These are phyloP conservation scores for Gadus chalcogrammus DNA, from an alignment of 2,113 vertebrate genomes.

Conservation along the genomic window DNA sequence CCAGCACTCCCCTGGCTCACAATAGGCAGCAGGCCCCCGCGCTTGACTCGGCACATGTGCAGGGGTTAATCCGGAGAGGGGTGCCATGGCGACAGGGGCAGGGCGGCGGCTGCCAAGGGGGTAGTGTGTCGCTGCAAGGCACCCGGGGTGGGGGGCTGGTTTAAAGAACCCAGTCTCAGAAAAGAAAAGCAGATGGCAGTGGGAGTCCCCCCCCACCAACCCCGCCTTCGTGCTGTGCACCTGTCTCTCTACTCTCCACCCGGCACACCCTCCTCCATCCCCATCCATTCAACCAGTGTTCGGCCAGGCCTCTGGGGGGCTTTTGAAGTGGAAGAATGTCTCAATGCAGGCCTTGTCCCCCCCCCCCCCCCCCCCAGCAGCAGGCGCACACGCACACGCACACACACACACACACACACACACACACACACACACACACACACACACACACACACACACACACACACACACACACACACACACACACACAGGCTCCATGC, in stretches of 20 bases:
- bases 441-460: constrained; percentile 29
- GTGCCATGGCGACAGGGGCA: constrained; percentile 69
- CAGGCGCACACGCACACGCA: constrained; percentile 3
- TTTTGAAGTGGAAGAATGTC: constrained; percentile 74
- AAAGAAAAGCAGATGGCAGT: constrained; percentile 76
- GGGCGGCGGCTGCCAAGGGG: constrained; percentile 37
- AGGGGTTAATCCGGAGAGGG: constrained; percentile 64
- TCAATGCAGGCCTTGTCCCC: constrained; percentile 52
- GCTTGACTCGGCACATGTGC: constrained; percentile 74
- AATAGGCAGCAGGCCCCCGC: constrained; percentile 61
- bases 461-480: too few relatives aligned
- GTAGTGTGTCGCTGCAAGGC: constrained; percentile 59
- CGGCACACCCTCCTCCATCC: constrained; percentile 33
- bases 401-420: constrained; percentile 21
- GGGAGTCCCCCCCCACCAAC: constrained; percentile 42
- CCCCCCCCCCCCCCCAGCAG: constrained; percentile 31
- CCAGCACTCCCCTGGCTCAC: constrained; percentile 40
- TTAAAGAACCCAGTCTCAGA: constrained; percentile 58
- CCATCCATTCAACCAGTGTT: constrained; percentile 69
- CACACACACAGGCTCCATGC: constrained; percentile 46
- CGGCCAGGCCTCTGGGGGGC: constrained; percentile 57
- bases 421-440: constrained; percentile 8
- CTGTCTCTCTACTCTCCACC: constrained; percentile 56
- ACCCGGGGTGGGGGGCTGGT: constrained; percentile 55
- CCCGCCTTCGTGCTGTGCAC: constrained; percentile 63